Evolutionary conservation across 2,888 invertebrate species (phyloP).

Genomic region (Calliopum simillimum): DNA sequence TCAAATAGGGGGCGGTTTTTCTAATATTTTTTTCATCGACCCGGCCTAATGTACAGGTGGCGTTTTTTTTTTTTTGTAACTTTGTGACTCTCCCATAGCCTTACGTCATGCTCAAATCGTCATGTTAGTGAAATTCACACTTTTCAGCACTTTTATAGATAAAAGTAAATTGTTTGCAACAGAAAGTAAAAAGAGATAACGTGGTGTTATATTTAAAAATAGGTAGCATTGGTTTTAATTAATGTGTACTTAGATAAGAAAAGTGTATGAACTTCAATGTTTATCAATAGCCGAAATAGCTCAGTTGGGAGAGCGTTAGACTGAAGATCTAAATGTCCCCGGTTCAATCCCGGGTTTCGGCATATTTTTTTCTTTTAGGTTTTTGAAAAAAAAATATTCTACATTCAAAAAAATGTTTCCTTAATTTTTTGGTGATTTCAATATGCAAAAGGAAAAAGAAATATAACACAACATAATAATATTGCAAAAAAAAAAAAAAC

Average conservation of each 20-base stretch:
- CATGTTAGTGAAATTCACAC: no score
- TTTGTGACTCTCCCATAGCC: no score
- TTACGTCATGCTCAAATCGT: no score
- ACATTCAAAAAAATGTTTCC: no score
- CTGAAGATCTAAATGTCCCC: conserved; percentile 64
- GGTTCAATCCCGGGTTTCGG: conserved; percentile 63
- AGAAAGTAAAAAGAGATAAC: not conserved
- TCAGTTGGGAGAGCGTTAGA: conserved; percentile 66
- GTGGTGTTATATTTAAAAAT: not conserved
- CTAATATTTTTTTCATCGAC: no score
- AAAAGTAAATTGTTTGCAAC: not conserved
- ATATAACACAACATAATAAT: not conserved
- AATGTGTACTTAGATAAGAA: no score
- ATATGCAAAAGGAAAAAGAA: no score
- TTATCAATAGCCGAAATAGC: conserved; percentile 60
- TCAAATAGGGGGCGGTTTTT: no score
- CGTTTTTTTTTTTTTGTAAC: no score
- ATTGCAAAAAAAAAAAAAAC: not conserved
- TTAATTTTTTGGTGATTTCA: not conserved
- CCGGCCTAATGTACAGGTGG: no score
- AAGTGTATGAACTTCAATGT: no score
- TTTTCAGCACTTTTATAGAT: not conserved
- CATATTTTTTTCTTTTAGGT: conserved; percentile 31
- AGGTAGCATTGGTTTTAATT: no score
- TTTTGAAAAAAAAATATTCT: not conserved